A percentile compares a stretch with the other conserved stretches of the same genome.
Conservation (phyloP, 2,113 vertebrate species). For the Crocuta crocuta region DNA sequence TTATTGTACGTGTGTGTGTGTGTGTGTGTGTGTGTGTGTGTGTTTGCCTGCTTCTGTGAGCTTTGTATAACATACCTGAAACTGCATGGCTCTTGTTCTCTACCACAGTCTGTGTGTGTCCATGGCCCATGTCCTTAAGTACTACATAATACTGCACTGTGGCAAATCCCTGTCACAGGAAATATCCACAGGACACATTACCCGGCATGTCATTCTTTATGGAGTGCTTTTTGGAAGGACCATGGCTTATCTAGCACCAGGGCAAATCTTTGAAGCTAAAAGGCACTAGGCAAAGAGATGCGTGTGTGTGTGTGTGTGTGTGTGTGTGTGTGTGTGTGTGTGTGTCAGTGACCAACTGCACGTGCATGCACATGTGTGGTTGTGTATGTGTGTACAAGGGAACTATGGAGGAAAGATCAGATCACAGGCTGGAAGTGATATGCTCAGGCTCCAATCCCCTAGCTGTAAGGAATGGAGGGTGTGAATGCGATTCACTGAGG, state of each 20-base stretch:
- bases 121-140: background rate
- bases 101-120: background rate
- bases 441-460: background rate
- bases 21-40: too few species aligned
- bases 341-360: background rate
- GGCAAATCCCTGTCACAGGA: background rate
- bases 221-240: background rate
- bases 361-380: background rate
- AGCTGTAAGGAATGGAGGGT: background rate
- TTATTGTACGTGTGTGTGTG: background rate
- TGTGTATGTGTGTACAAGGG: too few species aligned
- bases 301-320: background rate
- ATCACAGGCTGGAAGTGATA: background rate
- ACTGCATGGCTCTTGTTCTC: background rate
- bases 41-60: background rate
- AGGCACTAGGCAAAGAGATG: background rate
- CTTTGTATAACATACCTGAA: background rate
- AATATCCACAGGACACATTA: background rate
- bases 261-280: background rate
- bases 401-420: background rate
- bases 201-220: background rate
- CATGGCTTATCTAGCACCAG: background rate
- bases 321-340: background rate
- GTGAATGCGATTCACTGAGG: background rate
- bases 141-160: rapidly evolving